Conservation (phyloP, 1,140 invertebrate genomes). For the Drosophila trapezifrons region DNA sequence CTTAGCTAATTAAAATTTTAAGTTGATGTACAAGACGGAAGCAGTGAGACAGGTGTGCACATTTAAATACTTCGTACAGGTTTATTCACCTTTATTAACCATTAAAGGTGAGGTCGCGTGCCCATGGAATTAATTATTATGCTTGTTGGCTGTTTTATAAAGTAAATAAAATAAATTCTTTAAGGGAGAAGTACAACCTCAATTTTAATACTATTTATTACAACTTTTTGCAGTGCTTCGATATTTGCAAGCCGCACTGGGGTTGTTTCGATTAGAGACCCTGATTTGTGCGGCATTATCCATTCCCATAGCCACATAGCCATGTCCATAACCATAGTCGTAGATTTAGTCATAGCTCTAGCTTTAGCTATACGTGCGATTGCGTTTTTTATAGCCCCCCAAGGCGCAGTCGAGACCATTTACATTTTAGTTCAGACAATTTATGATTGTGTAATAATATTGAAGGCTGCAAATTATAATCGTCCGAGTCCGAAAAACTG, state of each 20-base stretch:
- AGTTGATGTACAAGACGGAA: slow-evolving; percentile 14
- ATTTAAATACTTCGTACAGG: not conserved
- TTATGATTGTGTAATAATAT: slow-evolving; percentile 61
- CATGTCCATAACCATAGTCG: slow-evolving; percentile 32
- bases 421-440: slow-evolving; percentile 43
- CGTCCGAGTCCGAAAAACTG: slow-evolving; percentile 38
- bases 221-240: not conserved
- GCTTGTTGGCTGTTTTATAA: not conserved
- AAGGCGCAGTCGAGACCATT: slow-evolving; percentile 40
- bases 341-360: slow-evolving; percentile 36
- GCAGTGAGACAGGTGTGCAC: slow-evolving; percentile 14
- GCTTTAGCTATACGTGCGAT: slow-evolving; percentile 27
- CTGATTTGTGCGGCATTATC: slow-evolving; percentile 22
- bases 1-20: slow-evolving; percentile 41
- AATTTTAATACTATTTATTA: not conserved
- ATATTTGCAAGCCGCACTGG: not conserved
- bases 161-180: not conserved
- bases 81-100: slow-evolving; percentile 18
- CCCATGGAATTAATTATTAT: slow-evolving; percentile 5
- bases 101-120: slow-evolving; percentile 6
- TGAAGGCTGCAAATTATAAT: slow-evolving; percentile 58
- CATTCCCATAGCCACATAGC: slow-evolving; percentile 28
- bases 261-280: slow-evolving; percentile 13
- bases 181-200: not conserved
- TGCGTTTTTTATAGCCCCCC: slow-evolving; percentile 31